Base-by-base conservation (phyloP, 2,797 vertebrate species). In the Eospalax fontanierii region DNA sequence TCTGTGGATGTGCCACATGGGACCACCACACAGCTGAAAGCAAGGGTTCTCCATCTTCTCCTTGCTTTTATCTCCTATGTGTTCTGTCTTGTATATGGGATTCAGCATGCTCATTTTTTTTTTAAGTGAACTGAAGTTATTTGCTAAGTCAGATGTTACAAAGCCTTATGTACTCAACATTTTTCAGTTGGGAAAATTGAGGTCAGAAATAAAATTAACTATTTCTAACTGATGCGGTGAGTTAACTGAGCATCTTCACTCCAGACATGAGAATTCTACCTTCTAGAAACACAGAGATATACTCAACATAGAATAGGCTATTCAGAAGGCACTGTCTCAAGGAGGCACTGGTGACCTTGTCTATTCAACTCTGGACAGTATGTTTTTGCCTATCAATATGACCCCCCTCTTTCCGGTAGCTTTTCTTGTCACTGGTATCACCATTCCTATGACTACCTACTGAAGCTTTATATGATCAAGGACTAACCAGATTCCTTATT, bases 131-230 rank as follows among this genome's bases (percentile, higher is more conserved):
- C 43, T 74, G 18, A 68, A 46, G 4, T 71, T 93, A 80, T n/a
- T 54, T 74, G 50, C 38, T 85, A 78, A 90, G 79, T 59, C 71
- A 80, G 88, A 91, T 87, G 15, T 78, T 78, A 75, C 61, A 28
- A 74, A 61, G 38, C 57, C 14, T 81, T 79, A 70, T 6, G 7
- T 88, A 24, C n/a, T 68, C 21, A 33, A 4, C 1, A 33, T 86
- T 93, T 91, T 73, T 81, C 40, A 65, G 22, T 70, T 88, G 68
- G 76, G 33, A 85, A 81, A 90, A 79, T 61, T 89, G 40, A 95
- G 35, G 22, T 80, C 65, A 87, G 63, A 87, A 87, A 90, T 79
- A 88, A 89, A 79, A 43, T 82, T 90, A 74, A 16, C 26, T 78
- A 6, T 28, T 74, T 61, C 87, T 43, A 94, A 76, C 74, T 90